Conservation (phyloP, 2,113 vertebrate genomes). For the Bettongia penicillata region DNA sequence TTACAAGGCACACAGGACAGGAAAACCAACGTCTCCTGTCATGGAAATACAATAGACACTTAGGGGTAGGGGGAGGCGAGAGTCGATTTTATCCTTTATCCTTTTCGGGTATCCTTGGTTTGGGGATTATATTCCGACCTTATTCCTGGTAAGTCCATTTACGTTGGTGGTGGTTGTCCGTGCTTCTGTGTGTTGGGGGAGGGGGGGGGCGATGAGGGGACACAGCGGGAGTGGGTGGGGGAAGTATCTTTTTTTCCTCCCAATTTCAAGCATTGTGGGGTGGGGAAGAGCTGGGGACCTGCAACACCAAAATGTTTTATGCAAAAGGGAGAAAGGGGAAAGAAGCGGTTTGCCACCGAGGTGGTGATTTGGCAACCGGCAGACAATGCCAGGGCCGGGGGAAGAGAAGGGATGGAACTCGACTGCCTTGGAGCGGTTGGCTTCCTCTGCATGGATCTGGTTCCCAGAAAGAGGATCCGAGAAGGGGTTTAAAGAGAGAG, state of each 20-base stretch:
- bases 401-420: slow-evolving; percentile 18
- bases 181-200: neutral
- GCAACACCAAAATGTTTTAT: slow-evolving; percentile 21
- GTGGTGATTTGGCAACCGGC: slow-evolving; percentile 40
- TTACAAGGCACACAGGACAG: slow-evolving; percentile 64
- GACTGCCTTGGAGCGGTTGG: neutral
- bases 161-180: slow-evolving; percentile 11
- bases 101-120: slow-evolving; percentile 68
- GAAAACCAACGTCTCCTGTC: slow-evolving; percentile 81
- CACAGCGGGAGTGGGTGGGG: neutral
- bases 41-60: slow-evolving; percentile 87
- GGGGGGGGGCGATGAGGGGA: slow-evolving; percentile 39
- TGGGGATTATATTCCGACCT: slow-evolving; percentile 69
- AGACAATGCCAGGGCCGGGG: slow-evolving; percentile 69
- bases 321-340: slow-evolving; percentile 69
- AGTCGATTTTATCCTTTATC: slow-evolving; percentile 39
- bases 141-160: slow-evolving; percentile 81
- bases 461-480: neutral
- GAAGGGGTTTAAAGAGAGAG: neutral
- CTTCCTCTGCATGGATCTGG: neutral
- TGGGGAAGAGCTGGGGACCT: neutral
- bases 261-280: neutral
- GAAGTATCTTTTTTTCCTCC: slow-evolving; percentile 12
- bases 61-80: slow-evolving; percentile 42
- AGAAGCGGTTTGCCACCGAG: slow-evolving; percentile 45